Evolutionary conservation across 2,888 invertebrate species (phyloP), one percentile per base, ranked within the genome.

Genomic region (Boloria selene): DNA sequence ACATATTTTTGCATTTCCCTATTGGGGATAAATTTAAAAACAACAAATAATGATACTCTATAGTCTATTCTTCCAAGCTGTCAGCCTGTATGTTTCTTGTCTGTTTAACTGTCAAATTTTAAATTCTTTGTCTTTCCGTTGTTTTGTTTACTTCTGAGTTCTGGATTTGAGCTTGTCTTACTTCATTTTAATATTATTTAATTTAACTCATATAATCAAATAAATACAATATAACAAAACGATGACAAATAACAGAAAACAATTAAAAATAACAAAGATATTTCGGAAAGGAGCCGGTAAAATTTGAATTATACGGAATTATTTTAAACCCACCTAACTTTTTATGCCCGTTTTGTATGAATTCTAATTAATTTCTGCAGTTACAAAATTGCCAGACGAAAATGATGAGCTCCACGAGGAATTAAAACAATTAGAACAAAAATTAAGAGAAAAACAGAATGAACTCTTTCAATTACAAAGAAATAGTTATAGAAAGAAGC

Each of bases 381-480:
- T 71, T 7, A 68, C 73, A 3, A 80, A 74, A 38, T 45, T 72
- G 0, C 75, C 82, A 7, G 85, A 86, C 22, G 85, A 86, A 52
- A 79, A 77, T 70, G 79, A 83, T 31, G 86, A 86, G 14, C 64
- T 87, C 10, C 77, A 82, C 66, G 79, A 85, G 49, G 87, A 88
- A 69, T 75, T 90, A 62, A 69, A 80, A 45, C 74, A 77, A 18
- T 67, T 89, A 38, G 80, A 88, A 72, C 71, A 80, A 61, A 78
- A 72, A 44, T 72, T 90, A 0, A 81, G 74, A 65, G 80, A 85
- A 26, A 84, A 81, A 67, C 84, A 88, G 22, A 75, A 83, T 73
- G 83, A 86, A 65, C 67, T 85, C n/a, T 88, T 90, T 73, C 80
- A 84, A 70, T 72, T 86, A 0, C 86, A 86, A 70, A 78, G 86